Base-by-base conservation (phyloP, 2,888 invertebrate species). In the Aphrophora alni region DNA sequence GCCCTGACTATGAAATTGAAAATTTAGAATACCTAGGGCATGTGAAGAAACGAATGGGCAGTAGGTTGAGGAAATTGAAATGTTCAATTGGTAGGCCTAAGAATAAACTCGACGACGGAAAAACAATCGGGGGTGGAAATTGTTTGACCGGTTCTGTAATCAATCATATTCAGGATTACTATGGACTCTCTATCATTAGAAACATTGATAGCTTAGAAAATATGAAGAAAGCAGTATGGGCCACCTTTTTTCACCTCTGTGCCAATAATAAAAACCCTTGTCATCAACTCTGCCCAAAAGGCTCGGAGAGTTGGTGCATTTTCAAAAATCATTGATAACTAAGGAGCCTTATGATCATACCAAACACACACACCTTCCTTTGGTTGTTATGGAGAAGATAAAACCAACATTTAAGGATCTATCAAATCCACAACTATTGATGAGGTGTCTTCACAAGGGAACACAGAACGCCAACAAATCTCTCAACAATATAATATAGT, bases 181-280 rank as follows among this genome's bases (percentile, higher is more conserved):
- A 86, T 77, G 85, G 85, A 17, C 59, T 84, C 21, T 83, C 84
- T n/a, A 85, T 85, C 73, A 78, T 83, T 28, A 77, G 82, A n/a
- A 81, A 84, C 77, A 59, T 80, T 21, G 59, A 84, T 79, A 83
- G 83, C 7, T 75, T 83, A 8, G 84, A 82, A 75, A 75, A 82
- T 14, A 85, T 85, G 84, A 84, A 84, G 70, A 82, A 83, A 75
- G 85, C 82, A 17, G 81, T 86, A 68, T 85, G 84, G 85, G 85
- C 85, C 8, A 83, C 83, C n/a, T 85, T 80, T 77, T 81, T 80
- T 27, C 85, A 85, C 69, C 82, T 83, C 68, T 73, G 38, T 73
- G 84, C 84, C 10, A 82, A 85, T 4, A 82, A 85, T 28, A 82
- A 82, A 70, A 82, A 83, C 12, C 85, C 84, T 24, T 78, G 82